Conservation (phyloP, 37 sponge, comb jelly and placozoan species). For the Amphimedon queenslandica region DNA sequence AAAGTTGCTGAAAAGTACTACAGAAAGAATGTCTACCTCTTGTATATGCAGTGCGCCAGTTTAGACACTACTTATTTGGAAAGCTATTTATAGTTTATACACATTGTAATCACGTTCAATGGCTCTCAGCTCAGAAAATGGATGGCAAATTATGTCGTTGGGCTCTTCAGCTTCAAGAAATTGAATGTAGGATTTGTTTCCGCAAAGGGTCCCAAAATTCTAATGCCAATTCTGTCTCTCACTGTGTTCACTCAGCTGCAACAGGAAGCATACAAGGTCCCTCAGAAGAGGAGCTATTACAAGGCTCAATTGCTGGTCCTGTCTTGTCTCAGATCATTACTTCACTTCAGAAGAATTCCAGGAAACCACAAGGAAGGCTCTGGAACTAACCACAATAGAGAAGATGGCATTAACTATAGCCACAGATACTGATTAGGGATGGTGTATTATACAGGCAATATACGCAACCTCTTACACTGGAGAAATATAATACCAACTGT, state of each 20-base stretch:
- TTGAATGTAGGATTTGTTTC: background rate
- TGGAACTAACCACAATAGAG: background rate
- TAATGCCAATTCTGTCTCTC: conserved; percentile 25
- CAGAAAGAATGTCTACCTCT: conserved; percentile 26
- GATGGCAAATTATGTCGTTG: conserved; percentile 34
- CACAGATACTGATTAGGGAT: conserved; percentile 9
- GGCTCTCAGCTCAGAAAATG: conserved; percentile 33
- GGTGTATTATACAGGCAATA: conserved; percentile 20
- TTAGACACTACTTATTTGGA: conserved; percentile 26
- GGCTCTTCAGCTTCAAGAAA: conserved; percentile 26
- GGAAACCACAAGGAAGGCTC: background rate
- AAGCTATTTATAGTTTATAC: conserved; percentile 10
- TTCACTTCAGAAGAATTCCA: background rate
- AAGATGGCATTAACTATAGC: conserved; percentile 9
- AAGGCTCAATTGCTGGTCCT: background rate
- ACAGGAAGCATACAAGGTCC: background rate
- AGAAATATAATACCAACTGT: conserved; percentile 1
- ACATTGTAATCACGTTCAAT: conserved; percentile 14
- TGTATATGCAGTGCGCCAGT: conserved; percentile 18
- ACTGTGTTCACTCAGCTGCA: too few species aligned
- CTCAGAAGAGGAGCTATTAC: background rate
- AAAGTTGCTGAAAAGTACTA: conserved; percentile 15
- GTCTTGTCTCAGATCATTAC: background rate
- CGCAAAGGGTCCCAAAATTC: conserved; percentile 17
- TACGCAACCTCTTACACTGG: conserved; percentile 4